A percentile compares a stretch with the other conserved stretches of the same genome.
Conservation (phyloP, 2,113 vertebrate species). For the Cranoglanis bouderius region DNA sequence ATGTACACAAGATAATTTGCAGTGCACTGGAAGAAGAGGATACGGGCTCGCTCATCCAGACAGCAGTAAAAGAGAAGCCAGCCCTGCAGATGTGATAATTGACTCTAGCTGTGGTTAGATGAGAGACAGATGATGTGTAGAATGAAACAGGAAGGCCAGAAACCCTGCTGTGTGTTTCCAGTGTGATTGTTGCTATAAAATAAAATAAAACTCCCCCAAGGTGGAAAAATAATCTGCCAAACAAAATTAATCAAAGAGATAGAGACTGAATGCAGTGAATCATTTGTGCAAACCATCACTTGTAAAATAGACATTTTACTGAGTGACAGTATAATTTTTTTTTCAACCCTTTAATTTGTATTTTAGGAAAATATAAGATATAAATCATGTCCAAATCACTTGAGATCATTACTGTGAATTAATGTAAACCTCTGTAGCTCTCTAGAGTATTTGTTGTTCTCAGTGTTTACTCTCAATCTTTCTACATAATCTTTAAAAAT, state of each 20-base stretch:
- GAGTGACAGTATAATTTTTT: background rate
- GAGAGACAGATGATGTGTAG: slow-evolving; percentile 3
- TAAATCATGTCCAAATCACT: too few relatives aligned
- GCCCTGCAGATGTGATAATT: slow-evolving; percentile 26
- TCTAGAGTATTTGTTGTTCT: too few relatives aligned
- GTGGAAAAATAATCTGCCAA: slow-evolving; percentile 8
- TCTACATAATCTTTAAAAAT: too few relatives aligned
- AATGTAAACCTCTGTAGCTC: too few relatives aligned
- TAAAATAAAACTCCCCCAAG: background rate
- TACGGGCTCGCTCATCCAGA: background rate
- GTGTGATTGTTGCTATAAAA: slow-evolving; percentile 14
- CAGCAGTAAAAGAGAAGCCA: slow-evolving; percentile 12
- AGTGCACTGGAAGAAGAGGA: background rate
- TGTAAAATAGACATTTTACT: background rate
- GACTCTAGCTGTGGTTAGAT: slow-evolving; percentile 29
- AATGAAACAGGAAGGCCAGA: slow-evolving; percentile 24
- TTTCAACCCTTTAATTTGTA: too few relatives aligned
- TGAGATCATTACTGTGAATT: too few relatives aligned
- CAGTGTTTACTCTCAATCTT: too few relatives aligned
- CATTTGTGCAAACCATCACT: background rate
- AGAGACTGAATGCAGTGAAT: background rate
- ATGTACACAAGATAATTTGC: slow-evolving; percentile 19
- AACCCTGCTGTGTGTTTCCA: background rate
- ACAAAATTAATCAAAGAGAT: background rate
- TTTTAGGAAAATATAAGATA: too few relatives aligned